These are phyloP conservation scores for Lithophane socia DNA, from an alignment of 2,888 invertebrate species.

Conservation along the genomic window DNA sequence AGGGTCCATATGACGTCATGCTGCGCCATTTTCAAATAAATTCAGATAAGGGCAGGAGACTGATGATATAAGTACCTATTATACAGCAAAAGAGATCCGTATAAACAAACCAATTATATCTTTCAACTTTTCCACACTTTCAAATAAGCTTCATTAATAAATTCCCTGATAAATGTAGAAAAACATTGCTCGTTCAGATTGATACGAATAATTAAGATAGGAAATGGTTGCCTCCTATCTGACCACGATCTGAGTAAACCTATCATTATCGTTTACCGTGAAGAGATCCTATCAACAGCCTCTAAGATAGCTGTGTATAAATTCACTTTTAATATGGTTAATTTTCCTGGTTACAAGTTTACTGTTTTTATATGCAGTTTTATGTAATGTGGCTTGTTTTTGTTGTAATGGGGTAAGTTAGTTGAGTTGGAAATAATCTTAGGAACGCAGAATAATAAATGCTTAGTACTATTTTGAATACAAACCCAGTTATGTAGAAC, in stretches of 20 bases:
- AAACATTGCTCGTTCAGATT: constrained; percentile 49
- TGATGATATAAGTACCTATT: not conserved
- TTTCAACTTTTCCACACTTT: constrained; percentile 36
- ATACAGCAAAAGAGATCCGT: not conserved
- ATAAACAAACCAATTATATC: not conserved
- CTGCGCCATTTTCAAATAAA: no score
- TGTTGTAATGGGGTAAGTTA: constrained; percentile 19
- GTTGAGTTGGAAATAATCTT: not conserved
- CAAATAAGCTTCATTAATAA: constrained; percentile 34
- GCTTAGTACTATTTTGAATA: not conserved
- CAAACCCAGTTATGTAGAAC: no score
- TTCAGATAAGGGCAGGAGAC: not conserved
- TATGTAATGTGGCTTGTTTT: constrained; percentile 34
- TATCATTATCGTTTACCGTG: constrained; percentile 59
- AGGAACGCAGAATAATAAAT: not conserved
- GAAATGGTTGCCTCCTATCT: constrained; percentile 45
- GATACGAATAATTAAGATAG: constrained; percentile 61
- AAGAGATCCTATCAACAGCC: constrained; percentile 51
- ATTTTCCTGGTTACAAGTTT: constrained; percentile 40
- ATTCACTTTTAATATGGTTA: constrained; percentile 51
- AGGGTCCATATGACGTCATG: no score
- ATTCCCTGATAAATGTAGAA: constrained; percentile 44
- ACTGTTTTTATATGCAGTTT: constrained; percentile 11
- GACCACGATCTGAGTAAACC: constrained; percentile 49
- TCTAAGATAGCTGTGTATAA: constrained; percentile 41